Evolutionary conservation across 2,797 vertebrate genomes (phyloP).

Genomic region (Hybognathus amarus): DNA sequence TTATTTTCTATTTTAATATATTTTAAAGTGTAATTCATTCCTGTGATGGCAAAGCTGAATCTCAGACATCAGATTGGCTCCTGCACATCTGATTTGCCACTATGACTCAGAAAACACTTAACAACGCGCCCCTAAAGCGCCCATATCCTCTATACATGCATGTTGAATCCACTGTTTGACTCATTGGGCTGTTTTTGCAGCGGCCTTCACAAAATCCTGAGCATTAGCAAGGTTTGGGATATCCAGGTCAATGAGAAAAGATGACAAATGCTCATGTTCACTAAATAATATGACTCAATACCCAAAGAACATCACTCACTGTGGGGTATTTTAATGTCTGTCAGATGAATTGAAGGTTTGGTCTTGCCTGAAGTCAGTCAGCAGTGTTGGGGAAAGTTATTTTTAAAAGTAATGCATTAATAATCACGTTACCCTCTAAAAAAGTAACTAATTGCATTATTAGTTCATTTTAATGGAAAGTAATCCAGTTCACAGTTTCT

Average conservation of each 20-base stretch:
- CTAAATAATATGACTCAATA: background rate
- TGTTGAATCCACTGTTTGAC: background rate
- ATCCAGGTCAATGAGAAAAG: conserved; percentile 4
- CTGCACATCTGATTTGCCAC: conserved; percentile 6
- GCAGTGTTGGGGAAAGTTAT: background rate
- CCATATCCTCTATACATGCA: background rate
- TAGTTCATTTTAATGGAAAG: background rate
- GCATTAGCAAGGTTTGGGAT: background rate
- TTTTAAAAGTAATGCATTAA: background rate
- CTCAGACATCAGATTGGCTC: conserved; percentile 27
- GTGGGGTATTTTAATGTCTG: background rate
- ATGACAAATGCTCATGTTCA: conserved; percentile 5
- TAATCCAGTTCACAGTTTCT: background rate
- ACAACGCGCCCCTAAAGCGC: background rate
- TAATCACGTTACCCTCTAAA: background rate
- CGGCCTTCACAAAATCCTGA: conserved; percentile 43
- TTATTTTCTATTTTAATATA: background rate
- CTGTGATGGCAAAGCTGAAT: background rate
- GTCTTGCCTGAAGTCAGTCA: background rate
- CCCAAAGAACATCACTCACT: background rate
- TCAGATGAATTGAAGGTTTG: background rate
- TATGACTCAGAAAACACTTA: conserved; percentile 15
- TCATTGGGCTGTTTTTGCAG: conserved; percentile 45
- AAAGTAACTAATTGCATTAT: background rate
- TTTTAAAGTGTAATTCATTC: background rate